phyloP scores from a whole-genome alignment of 1,140 invertebrate genomes.

The Drosophila nasuta region DNA sequence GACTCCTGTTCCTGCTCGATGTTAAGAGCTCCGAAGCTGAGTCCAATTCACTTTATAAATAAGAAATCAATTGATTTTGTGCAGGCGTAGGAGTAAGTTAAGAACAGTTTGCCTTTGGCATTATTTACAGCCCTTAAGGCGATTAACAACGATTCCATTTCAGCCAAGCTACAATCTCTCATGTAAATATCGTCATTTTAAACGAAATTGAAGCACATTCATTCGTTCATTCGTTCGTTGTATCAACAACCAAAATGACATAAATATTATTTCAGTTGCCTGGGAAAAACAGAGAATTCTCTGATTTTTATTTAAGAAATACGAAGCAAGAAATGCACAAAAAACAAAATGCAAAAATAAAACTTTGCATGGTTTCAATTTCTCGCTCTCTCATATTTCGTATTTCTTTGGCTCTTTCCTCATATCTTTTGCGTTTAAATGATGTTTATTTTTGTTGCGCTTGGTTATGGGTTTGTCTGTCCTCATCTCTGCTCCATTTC shows the following conservation, averaged over 20 bases:
- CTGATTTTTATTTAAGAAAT: constrained; percentile 29
- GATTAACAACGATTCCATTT: constrained; percentile 67
- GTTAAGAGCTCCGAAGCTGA: constrained; percentile 4
- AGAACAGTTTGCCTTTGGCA: constrained; percentile 44
- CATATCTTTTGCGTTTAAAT: constrained; percentile 35
- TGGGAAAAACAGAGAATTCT: constrained; percentile 14
- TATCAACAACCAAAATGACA: constrained; percentile 32
- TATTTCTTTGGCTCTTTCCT: constrained; percentile 17
- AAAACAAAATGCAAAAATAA: background rate
- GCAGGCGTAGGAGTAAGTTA: constrained; percentile 29
- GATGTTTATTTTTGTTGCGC: constrained; percentile 51
- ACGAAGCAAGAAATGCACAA: background rate
- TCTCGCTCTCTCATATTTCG: constrained; percentile 14
- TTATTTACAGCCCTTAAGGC: constrained; percentile 77
- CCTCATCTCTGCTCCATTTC: constrained; percentile 26
- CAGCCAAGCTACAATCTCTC: constrained; percentile 22
- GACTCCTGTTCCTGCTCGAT: constrained; percentile 3
- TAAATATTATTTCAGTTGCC: constrained; percentile 61
- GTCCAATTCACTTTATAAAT: constrained; percentile 74
- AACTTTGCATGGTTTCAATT: constrained; percentile 32
- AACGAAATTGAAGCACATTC: constrained; percentile 55
- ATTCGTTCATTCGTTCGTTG: background rate
- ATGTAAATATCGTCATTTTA: constrained; percentile 47
- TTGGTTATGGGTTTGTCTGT: background rate
- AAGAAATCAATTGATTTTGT: constrained; percentile 80